Conservation (phyloP, 2,113 vertebrate genomes). For the Corythoichthys intestinalis region DNA sequence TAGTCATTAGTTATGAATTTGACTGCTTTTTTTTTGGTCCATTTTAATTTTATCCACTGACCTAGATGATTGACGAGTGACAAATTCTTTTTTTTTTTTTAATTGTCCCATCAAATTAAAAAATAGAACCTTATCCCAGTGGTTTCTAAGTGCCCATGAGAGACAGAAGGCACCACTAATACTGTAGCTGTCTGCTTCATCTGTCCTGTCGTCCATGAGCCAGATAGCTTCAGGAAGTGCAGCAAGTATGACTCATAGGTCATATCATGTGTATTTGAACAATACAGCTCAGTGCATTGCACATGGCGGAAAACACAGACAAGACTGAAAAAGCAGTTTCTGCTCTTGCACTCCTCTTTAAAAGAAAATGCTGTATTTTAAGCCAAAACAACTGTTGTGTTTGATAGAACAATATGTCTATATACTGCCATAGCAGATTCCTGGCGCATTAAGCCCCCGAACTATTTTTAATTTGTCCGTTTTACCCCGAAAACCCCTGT, state of each 20-base stretch:
- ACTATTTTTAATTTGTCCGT: no score
- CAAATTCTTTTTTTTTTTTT: constrained; percentile 35
- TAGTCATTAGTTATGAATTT: no score
- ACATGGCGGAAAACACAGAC: no score
- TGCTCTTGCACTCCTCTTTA: no score
- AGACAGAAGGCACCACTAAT: constrained; percentile 61
- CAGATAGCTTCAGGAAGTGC: background rate
- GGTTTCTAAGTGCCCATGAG: constrained; percentile 63
- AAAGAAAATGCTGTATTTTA: no score
- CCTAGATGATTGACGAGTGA: background rate
- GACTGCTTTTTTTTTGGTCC: constrained; percentile 7
- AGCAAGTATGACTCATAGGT: constrained; percentile 71
- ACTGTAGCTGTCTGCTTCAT: constrained; percentile 60
- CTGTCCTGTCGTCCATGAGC: constrained; percentile 41
- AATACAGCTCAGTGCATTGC: constrained; percentile 3
- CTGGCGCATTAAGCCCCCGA: no score
- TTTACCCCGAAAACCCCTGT: no score
- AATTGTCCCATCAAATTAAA: constrained; percentile 51
- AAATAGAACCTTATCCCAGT: constrained; percentile 20
- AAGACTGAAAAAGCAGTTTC: no score
- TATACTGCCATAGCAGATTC: no score
- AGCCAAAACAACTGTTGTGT: no score
- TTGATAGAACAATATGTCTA: no score
- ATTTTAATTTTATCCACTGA: constrained; percentile 6
- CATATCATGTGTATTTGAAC: constrained; percentile 42